These are phyloP conservation scores for Erannis defoliaria DNA, from an alignment of 2,888 invertebrate genomes.

Conservation along the genomic window DNA sequence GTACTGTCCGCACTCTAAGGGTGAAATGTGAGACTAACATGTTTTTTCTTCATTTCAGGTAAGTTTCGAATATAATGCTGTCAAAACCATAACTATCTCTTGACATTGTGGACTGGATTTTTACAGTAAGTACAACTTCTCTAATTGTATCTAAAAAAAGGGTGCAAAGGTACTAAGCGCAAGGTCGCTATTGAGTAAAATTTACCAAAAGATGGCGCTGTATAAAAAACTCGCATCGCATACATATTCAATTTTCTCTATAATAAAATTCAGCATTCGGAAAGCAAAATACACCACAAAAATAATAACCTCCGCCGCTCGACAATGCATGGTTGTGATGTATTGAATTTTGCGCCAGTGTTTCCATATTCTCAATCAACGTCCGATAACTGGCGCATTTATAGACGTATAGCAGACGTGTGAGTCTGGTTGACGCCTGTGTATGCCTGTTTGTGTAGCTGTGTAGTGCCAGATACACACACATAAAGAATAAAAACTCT, in stretches of 20 bases:
- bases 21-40: background rate
- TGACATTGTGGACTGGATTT: background rate
- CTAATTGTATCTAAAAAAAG: too few relatives aligned
- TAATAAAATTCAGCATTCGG: too few relatives aligned
- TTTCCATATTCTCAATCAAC: constrained; percentile 21
- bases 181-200: too few relatives aligned
- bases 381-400: constrained; percentile 14
- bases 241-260: too few relatives aligned
- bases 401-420: background rate
- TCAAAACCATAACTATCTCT: background rate
- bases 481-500: too few relatives aligned
- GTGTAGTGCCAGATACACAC: background rate
- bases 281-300: background rate
- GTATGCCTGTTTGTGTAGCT: background rate
- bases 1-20: too few relatives aligned
- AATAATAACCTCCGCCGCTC: background rate
- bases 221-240: too few relatives aligned
- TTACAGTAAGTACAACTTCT: background rate
- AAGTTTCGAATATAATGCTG: background rate
- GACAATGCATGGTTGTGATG: background rate
- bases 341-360: constrained; percentile 11
- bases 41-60: constrained; percentile 14
- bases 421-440: background rate
- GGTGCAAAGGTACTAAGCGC: too few relatives aligned
- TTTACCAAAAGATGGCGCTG: too few relatives aligned